Evolutionary conservation across 2,888 invertebrate genomes (phyloP), one percentile per base, ranked within the genome.

Genomic region (Ennomos fuscantarius): DNA sequence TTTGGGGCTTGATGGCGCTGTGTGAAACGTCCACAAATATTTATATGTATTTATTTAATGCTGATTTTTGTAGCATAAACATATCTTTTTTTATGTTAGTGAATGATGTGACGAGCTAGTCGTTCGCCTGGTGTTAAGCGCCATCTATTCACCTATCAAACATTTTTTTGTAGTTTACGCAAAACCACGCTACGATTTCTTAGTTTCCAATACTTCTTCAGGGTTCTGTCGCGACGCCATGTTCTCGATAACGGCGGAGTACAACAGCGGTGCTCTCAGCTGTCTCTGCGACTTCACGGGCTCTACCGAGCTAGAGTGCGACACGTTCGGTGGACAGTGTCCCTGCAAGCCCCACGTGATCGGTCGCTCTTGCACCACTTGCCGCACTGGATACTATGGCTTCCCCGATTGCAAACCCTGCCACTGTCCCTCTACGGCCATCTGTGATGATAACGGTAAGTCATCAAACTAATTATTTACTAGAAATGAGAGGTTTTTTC

Each of bases 281-380:
- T 99, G 99, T 74, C 93, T 95, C 63, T 99, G 99, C 81, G 96
- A 98, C 81, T 95, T 95, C 72, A 95, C 95, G 57, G 99, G 99
- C 0, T 97, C 98, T 0, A 94, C 93, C 0, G 91, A 93, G 48
- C 96, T 99, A 78, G 96, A 96, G 71, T 99, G 99, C 80, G 95
- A 96, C 63, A 94, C 95, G 37, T 99, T 98, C 81, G 99, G 99
- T 0, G 99, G 99, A 0, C 99, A 99, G 84, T 99, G 99, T 82
- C 94, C 95, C 5, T 99, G 99, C 84, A 96, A 96, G 75, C 94
- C 96, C 0, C 96, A 99, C 82, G 96, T 99, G 1, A 98, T 99
- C 66, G 99, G 99, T 0, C 93, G 99, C 34, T 95, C 94, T 0
- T 98, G 98, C 74, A 95, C 95, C 50, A 93, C 94, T 5, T 98